Conservation (phyloP, 2,113 vertebrate genomes). For the Python bivittatus region DNA sequence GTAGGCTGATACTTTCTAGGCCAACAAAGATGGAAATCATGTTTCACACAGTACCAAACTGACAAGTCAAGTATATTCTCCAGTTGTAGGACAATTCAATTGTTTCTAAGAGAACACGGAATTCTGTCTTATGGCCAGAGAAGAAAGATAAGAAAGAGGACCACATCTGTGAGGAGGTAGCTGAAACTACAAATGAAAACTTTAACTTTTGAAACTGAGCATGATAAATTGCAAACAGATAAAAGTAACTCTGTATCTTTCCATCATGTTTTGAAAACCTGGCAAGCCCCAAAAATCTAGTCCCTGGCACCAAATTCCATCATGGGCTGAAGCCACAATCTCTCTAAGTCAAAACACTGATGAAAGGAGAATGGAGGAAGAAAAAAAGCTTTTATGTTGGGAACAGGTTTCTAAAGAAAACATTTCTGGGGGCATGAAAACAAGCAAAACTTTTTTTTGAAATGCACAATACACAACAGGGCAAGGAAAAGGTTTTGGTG, state of each 20-base stretch:
- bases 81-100: neutral
- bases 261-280: neutral
- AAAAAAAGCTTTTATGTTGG: conserved; percentile 27
- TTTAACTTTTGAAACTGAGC: neutral
- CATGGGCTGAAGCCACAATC: conserved; percentile 42
- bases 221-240: neutral
- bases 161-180: neutral
- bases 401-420: conserved; percentile 21
- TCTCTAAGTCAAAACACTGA: conserved; percentile 24
- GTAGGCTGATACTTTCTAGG: neutral
- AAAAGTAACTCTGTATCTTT: neutral
- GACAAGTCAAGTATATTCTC: neutral
- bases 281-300: conserved; percentile 16
- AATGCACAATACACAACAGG: conserved; percentile 44
- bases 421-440: neutral
- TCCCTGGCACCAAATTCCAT: conserved; percentile 1
- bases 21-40: neutral
- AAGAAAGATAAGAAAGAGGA: neutral
- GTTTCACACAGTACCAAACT: neutral
- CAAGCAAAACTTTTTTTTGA: conserved; percentile 4
- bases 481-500: conserved; percentile 32
- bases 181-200: neutral
- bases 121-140: neutral
- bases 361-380: conserved; percentile 31
- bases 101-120: neutral